These are phyloP conservation scores for Falco cherrug DNA, from an alignment of 2,797 vertebrate species.

Conservation along the genomic window DNA sequence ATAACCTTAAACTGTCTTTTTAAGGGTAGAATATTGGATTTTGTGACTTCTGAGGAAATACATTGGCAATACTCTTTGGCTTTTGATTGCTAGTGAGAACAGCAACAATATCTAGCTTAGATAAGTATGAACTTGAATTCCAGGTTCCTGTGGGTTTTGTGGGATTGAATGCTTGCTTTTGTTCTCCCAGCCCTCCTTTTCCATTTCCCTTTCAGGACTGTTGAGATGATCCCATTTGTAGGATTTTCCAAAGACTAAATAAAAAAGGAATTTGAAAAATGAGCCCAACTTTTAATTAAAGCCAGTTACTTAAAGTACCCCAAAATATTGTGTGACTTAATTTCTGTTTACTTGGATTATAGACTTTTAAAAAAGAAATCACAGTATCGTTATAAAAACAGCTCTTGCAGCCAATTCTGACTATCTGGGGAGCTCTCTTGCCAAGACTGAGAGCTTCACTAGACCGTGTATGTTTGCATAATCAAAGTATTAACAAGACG, in stretches of 20 bases:
- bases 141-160: conserved; percentile 21
- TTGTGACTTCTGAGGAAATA: conserved; percentile 33
- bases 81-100: conserved; percentile 33
- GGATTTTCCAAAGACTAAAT: conserved; percentile 28
- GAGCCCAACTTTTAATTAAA: conserved; percentile 25
- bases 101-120: not conserved
- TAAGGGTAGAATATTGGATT: conserved; percentile 72
- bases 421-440: conserved; percentile 7
- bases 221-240: not conserved
- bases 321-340: conserved; percentile 3
- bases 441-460: conserved; percentile 33
- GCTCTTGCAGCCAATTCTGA: conserved; percentile 5
- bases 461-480: conserved; percentile 44
- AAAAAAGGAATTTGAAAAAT: not conserved
- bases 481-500: conserved; percentile 32
- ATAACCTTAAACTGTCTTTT: conserved; percentile 55
- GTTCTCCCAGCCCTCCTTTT: conserved; percentile 19
- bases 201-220: not conserved
- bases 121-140: not conserved
- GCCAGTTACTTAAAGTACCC: not conserved
- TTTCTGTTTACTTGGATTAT: not conserved
- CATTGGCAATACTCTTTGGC: conserved; percentile 30
- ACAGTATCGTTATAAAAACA: not conserved
- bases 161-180: not conserved
- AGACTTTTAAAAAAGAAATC: not conserved